phyloP scores from a whole-genome alignment of 2,113 vertebrate genomes.

The Hydrolagus affinis region DNA sequence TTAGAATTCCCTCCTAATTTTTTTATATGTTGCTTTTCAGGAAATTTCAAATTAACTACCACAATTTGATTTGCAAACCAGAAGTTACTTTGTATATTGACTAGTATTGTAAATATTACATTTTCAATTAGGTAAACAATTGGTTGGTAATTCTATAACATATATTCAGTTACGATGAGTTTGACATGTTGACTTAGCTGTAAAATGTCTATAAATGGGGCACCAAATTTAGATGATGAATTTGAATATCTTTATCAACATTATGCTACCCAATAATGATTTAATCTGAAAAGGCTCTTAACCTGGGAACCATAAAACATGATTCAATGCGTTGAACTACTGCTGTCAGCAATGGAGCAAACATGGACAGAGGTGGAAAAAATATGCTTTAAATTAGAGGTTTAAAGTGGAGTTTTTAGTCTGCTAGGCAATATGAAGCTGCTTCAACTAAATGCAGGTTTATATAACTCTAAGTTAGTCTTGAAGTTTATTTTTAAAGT shows the following conservation, averaged over 20 bases:
- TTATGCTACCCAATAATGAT: neutral
- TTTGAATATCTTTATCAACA: neutral
- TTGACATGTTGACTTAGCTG: neutral
- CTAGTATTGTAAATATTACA: too few species aligned
- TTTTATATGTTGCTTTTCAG: too few species aligned
- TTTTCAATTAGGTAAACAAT: too few species aligned
- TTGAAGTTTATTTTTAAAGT: too few species aligned
- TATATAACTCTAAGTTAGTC: neutral
- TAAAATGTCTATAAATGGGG: neutral
- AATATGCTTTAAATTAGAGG: slow-evolving; percentile 5
- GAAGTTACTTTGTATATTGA: too few species aligned
- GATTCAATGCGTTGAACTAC: neutral
- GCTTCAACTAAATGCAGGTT: too few species aligned
- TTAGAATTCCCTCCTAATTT: too few species aligned
- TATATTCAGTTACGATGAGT: neutral
- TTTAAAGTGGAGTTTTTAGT: neutral
- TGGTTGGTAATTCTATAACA: neutral
- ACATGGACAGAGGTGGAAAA: neutral
- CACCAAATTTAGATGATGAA: neutral
- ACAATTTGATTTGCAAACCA: too few species aligned
- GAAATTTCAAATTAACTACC: too few species aligned
- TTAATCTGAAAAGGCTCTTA: neutral
- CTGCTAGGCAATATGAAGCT: neutral
- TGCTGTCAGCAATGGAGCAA: neutral
- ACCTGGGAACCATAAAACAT: neutral